Base-by-base conservation (phyloP, 2,113 vertebrate species). In the Thymallus thymallus region DNA sequence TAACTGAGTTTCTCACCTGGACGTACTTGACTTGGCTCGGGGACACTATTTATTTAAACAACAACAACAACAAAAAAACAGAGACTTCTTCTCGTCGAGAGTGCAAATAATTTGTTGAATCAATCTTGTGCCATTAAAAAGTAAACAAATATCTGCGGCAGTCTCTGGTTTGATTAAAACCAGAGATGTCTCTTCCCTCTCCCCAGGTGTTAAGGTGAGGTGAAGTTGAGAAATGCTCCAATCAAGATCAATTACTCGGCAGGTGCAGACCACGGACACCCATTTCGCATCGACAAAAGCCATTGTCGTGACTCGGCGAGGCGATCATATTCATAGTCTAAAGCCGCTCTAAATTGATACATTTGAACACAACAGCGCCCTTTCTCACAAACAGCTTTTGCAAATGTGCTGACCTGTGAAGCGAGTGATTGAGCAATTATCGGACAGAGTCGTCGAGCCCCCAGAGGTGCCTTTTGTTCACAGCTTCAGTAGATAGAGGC, bases 381-480 rank as follows among this genome's bases (percentile, higher is more conserved):
- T 73, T 32, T 35, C 30, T 6, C 32, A 58, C 72, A 69, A 78
- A 22, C 32, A 2, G 70, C 68, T 71, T 74, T 76, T 78, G 69
- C 48, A 79, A 81, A 86, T 78, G 67, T 79, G 63, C 69, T 18
- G 30, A 77, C 78, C 77, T 73, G 76, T 5, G 48, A 77, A 83
- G 74, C 68, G 58, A 81, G 79, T 72, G 82, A 88, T 77, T 81
- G 80, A 83, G 76, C 85, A 91, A 91, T 90, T 91, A 91, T 75
- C 35, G 78, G 76, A 82, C 69, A 81, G 74, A 84, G 79, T 82
- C 76, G n/a, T 77, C 63, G 24, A 58, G 76, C 73, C 76, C 56
- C 79, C 75, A 63, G 74, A 76, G 65, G 79, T 70, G 73, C 78
- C 71, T 76, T 71, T 88, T 84, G 78, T 89, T 76, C 83, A 68